A percentile compares a stretch with the other conserved stretches of the same genome.
These are phyloP conservation scores for Leptoteleia sp. DNA, from an alignment of 1,140 invertebrate genomes.

Conservation along the genomic window DNA sequence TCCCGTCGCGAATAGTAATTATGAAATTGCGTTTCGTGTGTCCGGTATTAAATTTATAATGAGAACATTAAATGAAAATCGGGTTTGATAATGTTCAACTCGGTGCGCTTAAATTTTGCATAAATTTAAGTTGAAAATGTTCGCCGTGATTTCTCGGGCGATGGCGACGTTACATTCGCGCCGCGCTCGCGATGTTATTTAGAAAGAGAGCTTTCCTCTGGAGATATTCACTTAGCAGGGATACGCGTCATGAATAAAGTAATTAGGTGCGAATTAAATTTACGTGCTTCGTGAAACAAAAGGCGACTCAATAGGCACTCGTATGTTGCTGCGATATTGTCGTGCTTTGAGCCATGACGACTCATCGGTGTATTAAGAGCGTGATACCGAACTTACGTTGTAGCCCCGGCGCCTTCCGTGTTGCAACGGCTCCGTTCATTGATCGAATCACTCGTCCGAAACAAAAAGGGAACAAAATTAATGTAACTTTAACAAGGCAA, in stretches of 20 bases:
- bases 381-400: slow-evolving; percentile 40
- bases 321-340: slow-evolving; percentile 37
- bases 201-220: slow-evolving; percentile 36
- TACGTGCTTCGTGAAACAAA: slow-evolving; percentile 54
- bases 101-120: slow-evolving; percentile 8
- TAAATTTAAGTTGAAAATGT: slow-evolving; percentile 32
- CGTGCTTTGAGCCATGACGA: slow-evolving; percentile 21
- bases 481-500: slow-evolving; percentile 6
- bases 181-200: slow-evolving; percentile 31
- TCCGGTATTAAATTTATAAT: slow-evolving; percentile 3
- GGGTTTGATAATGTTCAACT: slow-evolving; percentile 12
- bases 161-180: slow-evolving; percentile 27
- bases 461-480: slow-evolving; percentile 35
- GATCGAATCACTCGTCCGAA: slow-evolving; percentile 13
- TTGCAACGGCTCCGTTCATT: slow-evolving; percentile 17
- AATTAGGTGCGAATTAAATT: slow-evolving; percentile 63
- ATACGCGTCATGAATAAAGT: slow-evolving; percentile 45
- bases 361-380: slow-evolving; percentile 50
- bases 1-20: slow-evolving; percentile 4
- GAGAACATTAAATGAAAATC: slow-evolving; percentile 16
- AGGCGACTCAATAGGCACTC: slow-evolving; percentile 20
- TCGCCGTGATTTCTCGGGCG: slow-evolving; percentile 28
- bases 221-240: slow-evolving; percentile 34
- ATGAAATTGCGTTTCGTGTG: slow-evolving; percentile 1
- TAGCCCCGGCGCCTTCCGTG: slow-evolving; percentile 15